A percentile compares a stretch with the other conserved stretches of the same genome.
phyloP scores from a whole-genome alignment of 2,797 vertebrate genomes.

The Cygnus olor region DNA sequence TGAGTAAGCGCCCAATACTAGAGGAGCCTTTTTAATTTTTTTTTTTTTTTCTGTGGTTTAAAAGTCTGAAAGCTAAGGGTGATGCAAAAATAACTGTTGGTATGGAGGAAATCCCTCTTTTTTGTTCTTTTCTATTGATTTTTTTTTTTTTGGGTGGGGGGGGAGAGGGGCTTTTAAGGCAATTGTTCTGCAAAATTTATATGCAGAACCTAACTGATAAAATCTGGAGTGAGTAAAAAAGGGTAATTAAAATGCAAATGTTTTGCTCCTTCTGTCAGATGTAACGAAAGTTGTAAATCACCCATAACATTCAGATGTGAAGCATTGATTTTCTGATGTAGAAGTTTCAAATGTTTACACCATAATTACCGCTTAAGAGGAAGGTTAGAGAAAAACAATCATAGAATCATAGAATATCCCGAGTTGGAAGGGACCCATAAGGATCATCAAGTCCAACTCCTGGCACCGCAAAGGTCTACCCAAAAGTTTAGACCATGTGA shows the following conservation, averaged over 20 bases:
- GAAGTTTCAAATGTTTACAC: neutral
- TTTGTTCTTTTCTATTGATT: neutral
- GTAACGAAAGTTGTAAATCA: conserved; percentile 54
- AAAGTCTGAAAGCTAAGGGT: neutral
- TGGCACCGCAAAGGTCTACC: too few relatives aligned
- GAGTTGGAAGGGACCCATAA: too few relatives aligned
- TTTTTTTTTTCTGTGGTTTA: neutral
- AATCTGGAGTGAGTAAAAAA: conserved; percentile 25
- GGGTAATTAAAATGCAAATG: conserved; percentile 41
- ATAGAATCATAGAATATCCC: too few relatives aligned
- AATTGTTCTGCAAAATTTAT: conserved; percentile 39
- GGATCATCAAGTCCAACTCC: too few relatives aligned
- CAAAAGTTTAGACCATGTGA: too few relatives aligned
- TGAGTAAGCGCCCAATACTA: too few relatives aligned
- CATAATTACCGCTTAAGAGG: neutral
- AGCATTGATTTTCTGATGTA: neutral
- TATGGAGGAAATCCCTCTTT: neutral
- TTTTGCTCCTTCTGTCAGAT: conserved; percentile 13
- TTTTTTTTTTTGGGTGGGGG: neutral
- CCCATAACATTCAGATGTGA: neutral
- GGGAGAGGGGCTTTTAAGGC: neutral
- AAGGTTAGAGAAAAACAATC: neutral
- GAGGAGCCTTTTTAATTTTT: rapidly evolving
- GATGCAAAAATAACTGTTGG: neutral
- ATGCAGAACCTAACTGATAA: neutral